phyloP scores from a whole-genome alignment of 2,113 vertebrate genomes.

The Sciurus niger region DNA sequence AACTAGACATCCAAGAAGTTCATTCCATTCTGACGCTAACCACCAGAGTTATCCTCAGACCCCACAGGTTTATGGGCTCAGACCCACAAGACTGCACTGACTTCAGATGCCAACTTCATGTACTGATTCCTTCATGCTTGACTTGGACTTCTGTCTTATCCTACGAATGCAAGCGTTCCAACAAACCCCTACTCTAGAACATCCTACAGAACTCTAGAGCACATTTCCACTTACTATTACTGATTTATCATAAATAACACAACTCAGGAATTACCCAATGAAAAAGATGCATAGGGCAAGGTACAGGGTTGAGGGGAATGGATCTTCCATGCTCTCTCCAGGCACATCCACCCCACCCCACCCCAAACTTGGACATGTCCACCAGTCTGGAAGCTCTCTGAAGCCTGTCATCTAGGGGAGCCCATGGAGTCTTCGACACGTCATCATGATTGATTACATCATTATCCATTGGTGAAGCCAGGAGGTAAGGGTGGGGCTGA shows the following conservation, averaged over 20 bases:
- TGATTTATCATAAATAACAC: not conserved
- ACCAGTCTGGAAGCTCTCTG: not conserved
- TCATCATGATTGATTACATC: not conserved
- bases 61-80: too few species aligned
- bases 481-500: not conserved
- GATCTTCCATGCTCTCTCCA: not conserved
- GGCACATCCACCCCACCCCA: not conserved
- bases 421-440: rapidly evolving
- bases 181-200: not conserved
- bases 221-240: too few species aligned
- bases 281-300: not conserved
- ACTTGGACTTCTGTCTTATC: not conserved
- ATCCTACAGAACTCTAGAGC: not conserved
- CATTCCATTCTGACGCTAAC: not conserved
- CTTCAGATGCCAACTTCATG: not conserved
- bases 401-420: not conserved
- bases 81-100: not conserved
- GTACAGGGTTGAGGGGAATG: rapidly evolving
- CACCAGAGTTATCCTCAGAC: not conserved
- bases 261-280: not conserved
- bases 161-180: not conserved
- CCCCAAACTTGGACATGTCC: not conserved
- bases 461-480: not conserved
- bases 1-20: not conserved
- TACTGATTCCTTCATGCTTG: too few species aligned